Evolutionary conservation across 2,113 vertebrate genomes (phyloP), one percentile per base, ranked within the genome.

Genomic region (Apodemus sylvaticus): DNA sequence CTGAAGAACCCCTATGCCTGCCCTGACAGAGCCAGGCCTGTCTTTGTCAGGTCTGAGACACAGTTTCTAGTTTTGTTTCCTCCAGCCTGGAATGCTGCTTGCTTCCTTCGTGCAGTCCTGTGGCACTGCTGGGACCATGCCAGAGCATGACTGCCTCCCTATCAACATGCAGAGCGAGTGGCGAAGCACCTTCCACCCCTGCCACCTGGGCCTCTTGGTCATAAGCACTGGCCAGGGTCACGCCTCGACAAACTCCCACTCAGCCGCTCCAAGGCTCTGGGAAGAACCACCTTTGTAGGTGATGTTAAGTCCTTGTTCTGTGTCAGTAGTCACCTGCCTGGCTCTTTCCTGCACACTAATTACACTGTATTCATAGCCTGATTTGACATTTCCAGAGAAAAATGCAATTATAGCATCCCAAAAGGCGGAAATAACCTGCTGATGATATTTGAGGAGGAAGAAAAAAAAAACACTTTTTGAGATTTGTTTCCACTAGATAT

Each of bases 331-430:
- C 89, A 96, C 94, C 90, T 97, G 86, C 86, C 92, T 78, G 55
- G 83, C 36, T 97, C 91, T 86, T 97, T 96, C 95, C 86, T 93
- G 74, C 24, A 31, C 17, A 71, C 31, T 97, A 97, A 97, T 98
- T 97, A 97, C n/a, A 89, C 70, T 92, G 64, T 85, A 94, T 94
- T 97, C 96, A 95, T 94, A 95, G 86, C 79, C 66, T 96, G 58
- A 96, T 96, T 97, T 97, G 96, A 97, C 89, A 97, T 97, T 97
- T 98, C 90, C 92, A 97, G 71, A 76, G 90, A 93, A 87, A 98
- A 97, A 93, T 92, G 91, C 92, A 95, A 98, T 98, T 97, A 98
- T 34, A 97, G 68, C 94, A 95, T 87, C 62, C 79, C 3, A 26
- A 93, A 96, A 95, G 66, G 76, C 13, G 29, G 95, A 97, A 97